Percentiles rank a stretch among this genome's conserved stretches.
These are phyloP conservation scores for Malacoraja senta DNA, from an alignment of 2,797 vertebrate genomes.

Conservation along the genomic window DNA sequence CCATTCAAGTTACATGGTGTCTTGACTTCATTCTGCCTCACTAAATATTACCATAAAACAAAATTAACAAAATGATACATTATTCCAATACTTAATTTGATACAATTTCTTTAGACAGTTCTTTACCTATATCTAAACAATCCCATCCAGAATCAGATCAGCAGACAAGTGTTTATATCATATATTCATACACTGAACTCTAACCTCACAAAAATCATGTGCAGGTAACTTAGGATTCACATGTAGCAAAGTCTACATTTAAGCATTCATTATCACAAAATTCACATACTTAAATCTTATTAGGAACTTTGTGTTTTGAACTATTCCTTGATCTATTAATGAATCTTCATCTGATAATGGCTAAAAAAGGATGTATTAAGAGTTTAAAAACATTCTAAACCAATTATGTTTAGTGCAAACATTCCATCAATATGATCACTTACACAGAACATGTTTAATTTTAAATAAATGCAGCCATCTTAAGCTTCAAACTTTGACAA, in stretches of 20 bases:
- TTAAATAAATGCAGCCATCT: background rate
- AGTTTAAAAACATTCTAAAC: background rate
- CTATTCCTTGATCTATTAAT: background rate
- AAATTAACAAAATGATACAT: background rate
- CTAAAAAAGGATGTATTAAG: background rate
- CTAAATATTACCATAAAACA: background rate
- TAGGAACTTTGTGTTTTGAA: background rate
- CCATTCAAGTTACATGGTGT: background rate
- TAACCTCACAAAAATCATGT: background rate
- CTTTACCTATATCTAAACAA: background rate
- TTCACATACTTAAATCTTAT: background rate
- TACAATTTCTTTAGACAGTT: background rate
- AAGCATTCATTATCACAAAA: background rate
- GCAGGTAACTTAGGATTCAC: background rate
- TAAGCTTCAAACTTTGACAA: background rate
- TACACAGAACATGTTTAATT: background rate
- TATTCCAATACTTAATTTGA: background rate
- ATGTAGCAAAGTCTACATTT: background rate
- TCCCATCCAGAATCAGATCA: background rate
- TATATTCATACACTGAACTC: background rate
- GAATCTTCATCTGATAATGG: background rate
- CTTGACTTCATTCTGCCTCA: background rate
- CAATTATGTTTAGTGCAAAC: background rate
- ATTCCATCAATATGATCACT: background rate
- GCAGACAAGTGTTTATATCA: background rate